Evolutionary conservation across 2,113 vertebrate genomes (phyloP), one percentile per base, ranked within the genome.

Genomic region (Colinus virginianus): DNA sequence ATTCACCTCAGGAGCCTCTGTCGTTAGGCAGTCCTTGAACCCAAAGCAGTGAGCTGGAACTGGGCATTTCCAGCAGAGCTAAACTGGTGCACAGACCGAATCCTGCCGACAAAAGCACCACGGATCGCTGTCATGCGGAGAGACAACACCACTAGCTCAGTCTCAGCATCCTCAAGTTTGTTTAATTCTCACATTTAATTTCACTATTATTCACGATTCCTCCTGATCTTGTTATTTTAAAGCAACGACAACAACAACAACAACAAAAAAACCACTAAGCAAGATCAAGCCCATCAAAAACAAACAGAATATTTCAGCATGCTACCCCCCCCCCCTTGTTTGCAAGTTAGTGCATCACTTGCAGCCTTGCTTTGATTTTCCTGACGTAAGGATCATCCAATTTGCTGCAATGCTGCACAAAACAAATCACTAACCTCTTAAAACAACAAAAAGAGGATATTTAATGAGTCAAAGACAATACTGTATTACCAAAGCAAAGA

Each of bases 331-430:
- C 36, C 81, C 18, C 32, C 21, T 69, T 40, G 40, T 40, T 75
- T 79, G 45, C 40, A 63, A 68, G 51, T 42, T 14, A 71, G 26
- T 25, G 22, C 42, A 66, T 78, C 76, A 56, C n/a, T 45, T 34
- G 53, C 62, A 84, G 70, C 14, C 42, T 75, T 80, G 68, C 88
- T 97, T 89, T 88, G 67, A 88, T 95, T 83, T 88, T 69, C 51
- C 42, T 81, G 74, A 74, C 68, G 95, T 94, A 83, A 95, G 68
- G 49, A 93, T 61, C 88, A 79, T 51, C 49, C 71, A 78, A 55
- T 95, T 95, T 95, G 83, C 82, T 94, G 92, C 86, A 94, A 8
- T 91, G 76, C 59, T 87, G 62, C 91, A 90, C 72, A 95, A 96
- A 97, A 94, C 82, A 95, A 95, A 95, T 79, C 75, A 83, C 70